phyloP scores from a whole-genome alignment of 2,888 invertebrate species.

The Scaptomyza reducta region DNA sequence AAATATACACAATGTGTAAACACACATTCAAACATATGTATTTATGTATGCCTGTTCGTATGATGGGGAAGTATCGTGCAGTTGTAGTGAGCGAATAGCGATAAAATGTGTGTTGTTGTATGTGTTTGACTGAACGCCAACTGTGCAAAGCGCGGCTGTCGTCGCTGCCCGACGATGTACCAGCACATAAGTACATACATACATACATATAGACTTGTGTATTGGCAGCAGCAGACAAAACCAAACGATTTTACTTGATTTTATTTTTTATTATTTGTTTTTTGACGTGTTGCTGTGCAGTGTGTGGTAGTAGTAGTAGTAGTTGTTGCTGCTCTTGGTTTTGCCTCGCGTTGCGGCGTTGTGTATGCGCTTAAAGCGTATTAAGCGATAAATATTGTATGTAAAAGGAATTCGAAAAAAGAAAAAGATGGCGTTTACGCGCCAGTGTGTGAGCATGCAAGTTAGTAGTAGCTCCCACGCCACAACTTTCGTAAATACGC shows the following conservation, averaged over 20 bases:
- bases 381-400: conserved; percentile 76
- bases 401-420: conserved; percentile 75
- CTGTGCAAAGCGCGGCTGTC: conserved; percentile 62
- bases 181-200: conserved; percentile 15
- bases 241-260: conserved; percentile 65
- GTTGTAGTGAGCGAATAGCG: conserved; percentile 34
- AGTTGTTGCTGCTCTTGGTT: conserved; percentile 33
- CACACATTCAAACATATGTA: neutral
- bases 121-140: conserved; percentile 67
- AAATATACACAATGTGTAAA: conserved; percentile 12
- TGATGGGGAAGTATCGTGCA: conserved; percentile 38
- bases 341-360: conserved; percentile 46
- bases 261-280: conserved; percentile 59
- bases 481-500: conserved; percentile 36
- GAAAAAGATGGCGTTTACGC: conserved; percentile 79
- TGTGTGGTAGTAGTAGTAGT: conserved; percentile 36
- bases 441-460: conserved; percentile 69
- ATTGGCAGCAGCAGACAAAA: conserved; percentile 55
- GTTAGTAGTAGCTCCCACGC: conserved; percentile 61
- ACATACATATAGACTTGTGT: conserved; percentile 10
- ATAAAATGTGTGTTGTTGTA: conserved; percentile 34
- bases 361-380: conserved; percentile 62
- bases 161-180: conserved; percentile 45
- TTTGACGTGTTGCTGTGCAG: conserved; percentile 60
- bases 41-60: neutral